phyloP scores from a whole-genome alignment of 2,113 vertebrate genomes.

The Erythrocercus mccallii region DNA sequence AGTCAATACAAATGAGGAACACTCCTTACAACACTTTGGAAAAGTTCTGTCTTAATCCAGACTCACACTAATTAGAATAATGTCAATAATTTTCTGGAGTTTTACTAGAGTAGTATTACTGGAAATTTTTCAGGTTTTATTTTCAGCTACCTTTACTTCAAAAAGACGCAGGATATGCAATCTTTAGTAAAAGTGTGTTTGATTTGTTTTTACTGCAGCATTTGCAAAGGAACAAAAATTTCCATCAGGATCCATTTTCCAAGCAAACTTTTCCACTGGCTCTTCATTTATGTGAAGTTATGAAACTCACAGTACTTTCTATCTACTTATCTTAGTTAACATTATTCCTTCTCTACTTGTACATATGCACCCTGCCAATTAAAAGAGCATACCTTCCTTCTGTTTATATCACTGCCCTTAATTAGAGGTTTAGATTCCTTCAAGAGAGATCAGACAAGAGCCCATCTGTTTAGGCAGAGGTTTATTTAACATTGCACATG shows the following conservation, averaged over 20 bases:
- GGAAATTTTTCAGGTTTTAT: neutral
- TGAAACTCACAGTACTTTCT: neutral
- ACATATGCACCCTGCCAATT: neutral
- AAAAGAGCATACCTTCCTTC: conserved; percentile 9
- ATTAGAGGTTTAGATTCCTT: conserved; percentile 27
- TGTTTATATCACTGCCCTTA: neutral
- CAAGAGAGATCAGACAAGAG: neutral
- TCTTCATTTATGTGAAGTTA: neutral
- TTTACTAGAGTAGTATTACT: neutral
- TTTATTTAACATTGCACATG: conserved; percentile 37
- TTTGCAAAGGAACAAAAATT: neutral
- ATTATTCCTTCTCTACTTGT: neutral
- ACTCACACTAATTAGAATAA: neutral
- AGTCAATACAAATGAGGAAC: neutral
- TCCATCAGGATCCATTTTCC: neutral
- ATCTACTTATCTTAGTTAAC: neutral
- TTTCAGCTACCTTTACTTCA: neutral
- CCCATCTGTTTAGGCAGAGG: conserved; percentile 40
- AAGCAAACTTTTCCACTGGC: neutral
- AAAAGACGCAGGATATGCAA: neutral
- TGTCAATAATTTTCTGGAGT: neutral
- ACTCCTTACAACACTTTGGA: neutral
- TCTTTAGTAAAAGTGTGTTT: neutral
- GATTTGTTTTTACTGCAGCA: neutral
- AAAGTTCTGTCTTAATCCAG: neutral